Conservation (phyloP, 2,113 vertebrate species). For the Columbina picui region DNA sequence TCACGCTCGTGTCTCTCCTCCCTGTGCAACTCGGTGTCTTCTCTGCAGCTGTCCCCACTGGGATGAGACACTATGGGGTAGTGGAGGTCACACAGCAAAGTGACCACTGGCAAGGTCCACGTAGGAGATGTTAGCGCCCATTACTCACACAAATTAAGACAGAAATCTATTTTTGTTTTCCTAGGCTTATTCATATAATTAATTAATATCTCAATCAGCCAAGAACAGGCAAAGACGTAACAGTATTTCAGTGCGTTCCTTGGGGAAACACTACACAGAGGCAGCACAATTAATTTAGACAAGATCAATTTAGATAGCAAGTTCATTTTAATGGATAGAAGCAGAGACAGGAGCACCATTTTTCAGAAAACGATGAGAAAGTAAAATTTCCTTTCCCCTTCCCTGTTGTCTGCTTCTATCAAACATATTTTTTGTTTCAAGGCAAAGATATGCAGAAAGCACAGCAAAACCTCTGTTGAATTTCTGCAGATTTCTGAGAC, state of each 20-base stretch:
- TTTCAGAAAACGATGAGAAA: not conserved
- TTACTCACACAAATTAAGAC: not conserved
- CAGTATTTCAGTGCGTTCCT: slow-evolving; percentile 43
- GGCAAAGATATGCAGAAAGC: not conserved
- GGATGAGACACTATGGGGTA: not conserved
- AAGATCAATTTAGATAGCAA: slow-evolving; percentile 48
- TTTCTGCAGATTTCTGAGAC: not conserved
- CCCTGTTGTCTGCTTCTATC: not conserved
- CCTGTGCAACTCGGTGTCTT: accelerated
- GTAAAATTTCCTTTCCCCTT: not conserved
- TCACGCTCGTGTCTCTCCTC: accelerated
- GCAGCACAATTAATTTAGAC: slow-evolving; percentile 51
- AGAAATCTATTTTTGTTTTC: slow-evolving; percentile 30
- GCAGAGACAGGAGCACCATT: not conserved
- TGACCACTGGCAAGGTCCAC: not conserved
- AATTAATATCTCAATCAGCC: slow-evolving; percentile 60
- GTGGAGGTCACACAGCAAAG: not conserved
- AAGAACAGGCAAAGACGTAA: slow-evolving; percentile 43
- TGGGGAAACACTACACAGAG: slow-evolving; percentile 22
- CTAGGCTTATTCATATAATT: slow-evolving; percentile 21
- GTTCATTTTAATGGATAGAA: slow-evolving; percentile 28
- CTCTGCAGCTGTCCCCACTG: not conserved
- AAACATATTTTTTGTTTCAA: not conserved
- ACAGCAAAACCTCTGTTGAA: not conserved
- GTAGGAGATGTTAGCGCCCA: not conserved